Conservation (phyloP, 1,140 invertebrate genomes). For the Eufriesea mexicana region DNA sequence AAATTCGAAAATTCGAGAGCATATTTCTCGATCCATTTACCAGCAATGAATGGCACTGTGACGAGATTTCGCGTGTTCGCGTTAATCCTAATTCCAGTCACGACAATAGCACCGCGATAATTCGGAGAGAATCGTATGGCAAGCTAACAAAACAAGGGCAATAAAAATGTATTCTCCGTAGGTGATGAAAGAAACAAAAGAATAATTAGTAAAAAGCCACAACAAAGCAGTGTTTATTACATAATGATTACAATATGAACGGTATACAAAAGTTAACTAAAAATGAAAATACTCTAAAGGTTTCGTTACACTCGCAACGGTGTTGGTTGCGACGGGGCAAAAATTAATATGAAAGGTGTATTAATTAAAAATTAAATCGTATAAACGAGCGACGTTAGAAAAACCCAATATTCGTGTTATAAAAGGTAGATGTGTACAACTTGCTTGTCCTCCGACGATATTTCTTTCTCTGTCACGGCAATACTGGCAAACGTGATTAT, state of each 20-base stretch:
- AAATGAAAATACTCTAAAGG: slow-evolving; percentile 50
- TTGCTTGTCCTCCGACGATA: not conserved
- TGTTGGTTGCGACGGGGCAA: slow-evolving; percentile 19
- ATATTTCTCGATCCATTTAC: not conserved
- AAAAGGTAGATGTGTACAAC: not conserved
- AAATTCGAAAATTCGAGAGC: not conserved
- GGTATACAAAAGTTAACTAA: slow-evolving; percentile 43
- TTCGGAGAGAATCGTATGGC: not conserved
- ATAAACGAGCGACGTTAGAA: slow-evolving; percentile 37
- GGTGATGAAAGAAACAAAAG: slow-evolving; percentile 38
- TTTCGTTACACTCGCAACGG: slow-evolving; percentile 25
- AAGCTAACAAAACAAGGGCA: not conserved
- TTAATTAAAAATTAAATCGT: slow-evolving; percentile 34
- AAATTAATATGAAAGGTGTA: slow-evolving; percentile 7
- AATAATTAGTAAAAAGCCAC: slow-evolving; percentile 28
- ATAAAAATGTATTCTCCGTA: not conserved
- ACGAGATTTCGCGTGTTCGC: too few relatives aligned
- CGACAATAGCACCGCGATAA: too few relatives aligned
- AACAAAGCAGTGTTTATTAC: slow-evolving; percentile 48
- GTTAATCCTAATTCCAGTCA: too few relatives aligned
- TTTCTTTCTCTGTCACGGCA: not conserved
- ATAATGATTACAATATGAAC: slow-evolving; percentile 49
- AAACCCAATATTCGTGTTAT: not conserved
- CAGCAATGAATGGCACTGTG: too few relatives aligned
- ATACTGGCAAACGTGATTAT: too few relatives aligned